Base-by-base conservation (phyloP, 2,888 invertebrate species). In the Caenorhabditis becei region DNA sequence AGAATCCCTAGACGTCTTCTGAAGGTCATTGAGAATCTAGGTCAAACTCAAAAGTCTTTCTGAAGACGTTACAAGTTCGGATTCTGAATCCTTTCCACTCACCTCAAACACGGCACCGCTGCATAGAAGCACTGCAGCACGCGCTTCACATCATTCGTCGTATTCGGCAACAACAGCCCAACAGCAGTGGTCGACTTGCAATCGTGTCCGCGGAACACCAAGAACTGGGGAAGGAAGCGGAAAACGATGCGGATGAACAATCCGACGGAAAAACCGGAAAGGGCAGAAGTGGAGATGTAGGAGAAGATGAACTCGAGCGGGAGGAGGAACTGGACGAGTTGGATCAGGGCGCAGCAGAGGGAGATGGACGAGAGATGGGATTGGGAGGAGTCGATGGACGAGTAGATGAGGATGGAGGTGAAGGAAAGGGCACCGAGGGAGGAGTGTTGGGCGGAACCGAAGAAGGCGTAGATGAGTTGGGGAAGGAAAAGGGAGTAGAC, bases 231-330 rank as follows among this genome's bases (percentile, higher is more conserved):
- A 1, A 79, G 51, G 32, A 82, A 78, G 3, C 79, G 78, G 35
- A 75, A 65, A 2, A 84, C 69, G 62, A 83, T 63, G 11, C 86
- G 80, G 16, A 82, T 32, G 54, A 80, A 75, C n/a, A 86, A 69
- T 10, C 86, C 86, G 35, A 84, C 61, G 11, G 72, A 77, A 28
- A 83, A 83, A 14, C 84, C 86, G 35, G 67, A 63, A 10, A 86
- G 71, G 0, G 84, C 70, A 8, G 79, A 77, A 10, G 69, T 72
- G 0, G 83, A 80, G 37, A 86, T 75, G 37, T 83, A 77, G 20
- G 86, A 78, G 61, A 77, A 82, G 23, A 86, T 65, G 56, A 83
- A 80, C 54, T 84, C 80, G 1, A 83, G 53, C 8, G 86, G 86
- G 11, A 86, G 72, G 5, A 84, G 44, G 65, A 85, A 85, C 24